These are phyloP conservation scores for Diadegma fenestrale DNA, from an alignment of 2,888 invertebrate genomes.

Conservation along the genomic window DNA sequence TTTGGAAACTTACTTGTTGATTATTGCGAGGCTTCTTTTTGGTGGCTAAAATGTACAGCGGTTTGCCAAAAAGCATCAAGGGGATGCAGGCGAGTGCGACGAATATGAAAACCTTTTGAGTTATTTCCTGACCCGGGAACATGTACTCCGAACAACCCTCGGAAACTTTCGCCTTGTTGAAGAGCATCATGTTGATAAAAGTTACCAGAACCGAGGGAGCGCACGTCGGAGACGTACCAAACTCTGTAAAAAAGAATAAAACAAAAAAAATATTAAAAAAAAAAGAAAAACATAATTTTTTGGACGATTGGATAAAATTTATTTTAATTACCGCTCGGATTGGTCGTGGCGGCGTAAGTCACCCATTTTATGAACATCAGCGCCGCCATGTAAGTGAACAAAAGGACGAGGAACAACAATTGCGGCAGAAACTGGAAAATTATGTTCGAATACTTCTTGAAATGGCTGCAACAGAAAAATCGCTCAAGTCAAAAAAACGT, in stretches of 20 bases:
- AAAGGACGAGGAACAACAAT: slow-evolving; percentile 92
- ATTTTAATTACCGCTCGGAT: neutral
- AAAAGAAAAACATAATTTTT: neutral
- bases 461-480: slow-evolving; percentile 86
- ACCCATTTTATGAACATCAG: slow-evolving; percentile 98
- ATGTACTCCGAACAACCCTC: slow-evolving; percentile 87
- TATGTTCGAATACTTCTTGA: slow-evolving; percentile 89
- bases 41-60: slow-evolving; percentile 87
- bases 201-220: slow-evolving; percentile 93
- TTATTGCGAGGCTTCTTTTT: slow-evolving; percentile 70
- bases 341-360: slow-evolving; percentile 86
- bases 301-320: neutral
- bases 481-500: neutral
- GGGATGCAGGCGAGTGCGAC: slow-evolving; percentile 91
- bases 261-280: neutral
- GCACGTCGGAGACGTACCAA: slow-evolving; percentile 86
- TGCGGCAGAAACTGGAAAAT: slow-evolving; percentile 96
- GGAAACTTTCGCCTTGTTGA: slow-evolving; percentile 85
- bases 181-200: slow-evolving; percentile 92
- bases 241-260: slow-evolving; percentile 79
- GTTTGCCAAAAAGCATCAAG: slow-evolving; percentile 92
- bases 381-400: slow-evolving; percentile 96
- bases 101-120: slow-evolving; percentile 89
- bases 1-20: slow-evolving; percentile 82
- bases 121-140: slow-evolving; percentile 86